phyloP scores from a whole-genome alignment of 2,113 vertebrate species.

The Lontra canadensis region DNA sequence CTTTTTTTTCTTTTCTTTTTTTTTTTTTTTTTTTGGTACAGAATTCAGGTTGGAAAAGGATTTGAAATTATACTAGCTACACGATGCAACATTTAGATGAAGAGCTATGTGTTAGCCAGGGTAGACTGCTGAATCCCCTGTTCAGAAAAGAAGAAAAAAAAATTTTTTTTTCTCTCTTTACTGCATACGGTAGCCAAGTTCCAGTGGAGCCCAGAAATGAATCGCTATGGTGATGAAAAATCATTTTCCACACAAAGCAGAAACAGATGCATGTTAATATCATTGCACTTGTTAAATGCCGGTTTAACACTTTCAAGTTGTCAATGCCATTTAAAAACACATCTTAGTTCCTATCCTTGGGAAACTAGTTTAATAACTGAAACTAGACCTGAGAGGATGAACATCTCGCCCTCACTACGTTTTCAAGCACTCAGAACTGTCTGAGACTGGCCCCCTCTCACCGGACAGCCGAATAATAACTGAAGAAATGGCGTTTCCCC shows the following conservation, averaged over 20 bases:
- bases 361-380: constrained; percentile 55
- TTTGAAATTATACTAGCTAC: constrained; percentile 4
- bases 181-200: constrained; percentile 53
- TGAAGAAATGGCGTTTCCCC: neutral
- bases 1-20: no score
- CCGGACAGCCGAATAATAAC: neutral
- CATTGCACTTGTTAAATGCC: constrained; percentile 65
- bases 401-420: constrained; percentile 21
- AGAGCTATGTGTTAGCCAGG: neutral
- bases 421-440: constrained; percentile 2
- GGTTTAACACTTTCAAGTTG: constrained; percentile 77
- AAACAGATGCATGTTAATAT: constrained; percentile 66
- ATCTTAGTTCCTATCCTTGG: constrained; percentile 16
- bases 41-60: constrained; percentile 20
- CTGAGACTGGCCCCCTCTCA: constrained; percentile 23
- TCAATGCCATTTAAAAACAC: constrained; percentile 50
- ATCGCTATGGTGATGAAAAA: constrained; percentile 76
- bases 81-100: neutral
- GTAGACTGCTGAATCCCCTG: constrained; percentile 1
- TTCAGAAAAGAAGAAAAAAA: neutral
- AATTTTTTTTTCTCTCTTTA: constrained; percentile 32
- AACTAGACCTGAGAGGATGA: constrained; percentile 36
- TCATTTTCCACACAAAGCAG: constrained; percentile 70
- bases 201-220: constrained; percentile 54
- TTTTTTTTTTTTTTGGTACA: neutral